Evolutionary conservation across 1,140 invertebrate species (phyloP), one percentile per base, ranked within the genome.

Genomic region (Sycophila sp.): DNA sequence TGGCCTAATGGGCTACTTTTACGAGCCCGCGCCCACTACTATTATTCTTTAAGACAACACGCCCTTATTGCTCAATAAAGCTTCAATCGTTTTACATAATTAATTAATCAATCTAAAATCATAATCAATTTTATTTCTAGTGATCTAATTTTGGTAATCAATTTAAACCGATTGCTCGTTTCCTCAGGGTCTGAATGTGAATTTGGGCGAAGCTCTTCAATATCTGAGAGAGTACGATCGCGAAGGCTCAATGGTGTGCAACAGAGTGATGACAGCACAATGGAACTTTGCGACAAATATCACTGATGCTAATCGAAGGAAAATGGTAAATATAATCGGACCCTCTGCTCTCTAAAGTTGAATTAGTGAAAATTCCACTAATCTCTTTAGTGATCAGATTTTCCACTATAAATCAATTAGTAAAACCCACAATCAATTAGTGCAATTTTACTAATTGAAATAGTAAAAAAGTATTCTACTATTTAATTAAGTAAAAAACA

Each of bases 281-380:
- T 95, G 93, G 93, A 88, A 89, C 67, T 95, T 92, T 73, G 90
- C 90, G 10, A 94, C 92, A 5, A 95, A 95, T 79, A 90, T 94
- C 47, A 94, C 93, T 0, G 91, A 92, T 63, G 77, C 78, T 28
- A 94, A 93, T 82, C 88, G 89, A 28, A 86, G 90, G 13, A 86
- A 88, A 75, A 94, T 94, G 92, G 88, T 89, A 77, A 81, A 6
- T 40, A 34, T 10, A 6, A 1, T n/a, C n/a, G n/a, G n/a, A n/a
- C n/a, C n/a, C n/a, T n/a, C n/a, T n/a, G n/a, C n/a, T n/a, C n/a
- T n/a, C n/a, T n/a, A n/a, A n/a, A n/a, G n/a, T n/a, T n/a, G n/a
- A n/a, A n/a, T n/a, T n/a, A n/a, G n/a, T n/a, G n/a, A n/a, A n/a
- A n/a, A n/a, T n/a, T n/a, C n/a, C n/a, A n/a, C n/a, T n/a, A n/a